A percentile compares a stretch with the other conserved stretches of the same genome.
Evolutionary conservation across 2,797 vertebrate species (phyloP).

Genomic region (Oryzias dopingdopingensis): DNA sequence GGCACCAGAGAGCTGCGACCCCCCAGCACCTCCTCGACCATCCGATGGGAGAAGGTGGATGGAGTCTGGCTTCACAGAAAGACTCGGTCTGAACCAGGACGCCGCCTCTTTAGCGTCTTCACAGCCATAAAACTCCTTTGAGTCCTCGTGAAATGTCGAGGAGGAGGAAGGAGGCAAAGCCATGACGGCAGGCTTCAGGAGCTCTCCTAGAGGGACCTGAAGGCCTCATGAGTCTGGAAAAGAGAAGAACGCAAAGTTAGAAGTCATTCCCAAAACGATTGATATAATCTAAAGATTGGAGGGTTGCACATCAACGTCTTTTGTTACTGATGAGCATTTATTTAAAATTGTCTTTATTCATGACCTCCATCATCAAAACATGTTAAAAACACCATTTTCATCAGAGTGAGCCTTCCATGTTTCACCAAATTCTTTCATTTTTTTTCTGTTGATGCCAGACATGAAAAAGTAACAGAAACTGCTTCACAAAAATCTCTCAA

Average conservation of each 20-base stretch:
- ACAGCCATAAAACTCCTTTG: slow-evolving; percentile 86
- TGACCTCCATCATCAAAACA: too few relatives aligned
- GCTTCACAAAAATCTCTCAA: too few relatives aligned
- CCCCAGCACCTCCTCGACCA: slow-evolving; percentile 36
- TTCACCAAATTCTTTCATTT: too few relatives aligned
- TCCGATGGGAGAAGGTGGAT: slow-evolving; percentile 52
- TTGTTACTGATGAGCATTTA: too few relatives aligned
- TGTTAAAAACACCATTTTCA: too few relatives aligned
- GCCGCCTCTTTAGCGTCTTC: slow-evolving; percentile 72
- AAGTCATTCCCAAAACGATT: too few relatives aligned
- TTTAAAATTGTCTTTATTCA: too few relatives aligned
- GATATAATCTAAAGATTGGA: too few relatives aligned
- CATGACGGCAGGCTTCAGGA: slow-evolving; percentile 90
- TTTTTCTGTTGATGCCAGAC: too few relatives aligned
- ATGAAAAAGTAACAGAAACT: too few relatives aligned
- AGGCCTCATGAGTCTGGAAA: slow-evolving; percentile 71
- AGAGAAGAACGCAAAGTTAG: neutral
- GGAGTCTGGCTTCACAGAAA: slow-evolving; percentile 71
- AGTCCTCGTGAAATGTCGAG: slow-evolving; percentile 87
- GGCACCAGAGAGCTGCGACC: slow-evolving; percentile 66
- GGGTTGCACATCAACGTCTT: too few relatives aligned
- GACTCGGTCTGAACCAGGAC: slow-evolving; percentile 66
- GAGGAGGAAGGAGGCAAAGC: slow-evolving; percentile 88
- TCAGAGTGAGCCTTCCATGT: too few relatives aligned
- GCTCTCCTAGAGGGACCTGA: slow-evolving; percentile 44